Conservation (phyloP, 2,797 vertebrate genomes). For the Erpetoichthys calabaricus region DNA sequence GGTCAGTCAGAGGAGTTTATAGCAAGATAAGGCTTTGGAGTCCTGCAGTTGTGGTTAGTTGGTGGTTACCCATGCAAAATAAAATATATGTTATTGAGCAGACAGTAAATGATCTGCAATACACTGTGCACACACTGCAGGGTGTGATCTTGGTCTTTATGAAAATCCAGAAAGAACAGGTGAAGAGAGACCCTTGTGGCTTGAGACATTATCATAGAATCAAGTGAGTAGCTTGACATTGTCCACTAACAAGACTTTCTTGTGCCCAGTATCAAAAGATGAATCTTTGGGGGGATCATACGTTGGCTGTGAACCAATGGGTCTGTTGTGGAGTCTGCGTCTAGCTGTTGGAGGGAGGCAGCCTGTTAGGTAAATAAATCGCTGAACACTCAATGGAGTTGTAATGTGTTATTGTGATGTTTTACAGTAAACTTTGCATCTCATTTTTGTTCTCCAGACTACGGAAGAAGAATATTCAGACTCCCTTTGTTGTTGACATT, state of each 20-base stretch:
- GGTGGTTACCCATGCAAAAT: too few relatives aligned
- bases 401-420: background rate
- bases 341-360: constrained; percentile 37
- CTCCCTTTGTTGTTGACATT: constrained; percentile 39
- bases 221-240: too few relatives aligned
- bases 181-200: too few relatives aligned
- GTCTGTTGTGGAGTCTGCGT: constrained; percentile 58
- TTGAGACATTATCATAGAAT: too few relatives aligned
- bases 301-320: constrained; percentile 61
- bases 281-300: constrained; percentile 56
- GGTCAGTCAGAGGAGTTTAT: too few relatives aligned
- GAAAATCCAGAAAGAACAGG: too few relatives aligned
- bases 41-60: too few relatives aligned
- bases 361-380: constrained; percentile 31
- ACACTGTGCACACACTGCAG: too few relatives aligned
- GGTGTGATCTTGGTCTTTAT: too few relatives aligned
- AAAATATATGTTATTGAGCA: too few relatives aligned
- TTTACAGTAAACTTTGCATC: background rate
- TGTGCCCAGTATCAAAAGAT: constrained; percentile 23
- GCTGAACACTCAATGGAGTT: background rate
- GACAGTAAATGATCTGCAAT: too few relatives aligned
- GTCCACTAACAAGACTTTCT: background rate
- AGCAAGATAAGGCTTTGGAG: too few relatives aligned
- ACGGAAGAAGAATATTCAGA: constrained; percentile 36
- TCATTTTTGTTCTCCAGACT: constrained; percentile 29